A percentile compares a stretch with the other conserved stretches of the same genome.
Evolutionary conservation across 1,140 invertebrate genomes (phyloP).

Genomic region (Camponotus floridanus): DNA sequence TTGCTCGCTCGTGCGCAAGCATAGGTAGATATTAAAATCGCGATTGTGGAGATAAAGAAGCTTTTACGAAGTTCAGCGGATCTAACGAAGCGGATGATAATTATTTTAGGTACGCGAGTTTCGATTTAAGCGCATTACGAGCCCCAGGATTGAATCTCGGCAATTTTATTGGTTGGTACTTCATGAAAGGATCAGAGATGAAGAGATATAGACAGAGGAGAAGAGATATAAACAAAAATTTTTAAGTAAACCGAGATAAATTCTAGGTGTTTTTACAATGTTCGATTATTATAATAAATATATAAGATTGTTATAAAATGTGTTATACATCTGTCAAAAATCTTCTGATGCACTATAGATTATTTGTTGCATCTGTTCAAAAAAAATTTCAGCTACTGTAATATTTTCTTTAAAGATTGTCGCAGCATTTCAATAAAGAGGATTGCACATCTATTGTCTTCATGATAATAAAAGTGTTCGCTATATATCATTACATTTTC

Average conservation of each 20-base stretch:
- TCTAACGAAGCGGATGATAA: conserved; percentile 52
- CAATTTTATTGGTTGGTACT: conserved; percentile 7
- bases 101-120: conserved; percentile 54
- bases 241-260: not conserved
- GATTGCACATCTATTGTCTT: not conserved
- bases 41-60: conserved; percentile 49
- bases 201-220: not conserved
- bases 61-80: conserved; percentile 41
- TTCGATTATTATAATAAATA: not conserved
- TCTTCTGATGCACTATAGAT: not conserved
- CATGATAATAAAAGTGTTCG: not conserved
- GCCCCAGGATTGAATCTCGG: conserved; percentile 3
- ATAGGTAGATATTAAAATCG: conserved; percentile 45
- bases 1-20: not conserved
- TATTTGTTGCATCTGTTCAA: not conserved
- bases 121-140: conserved; percentile 51
- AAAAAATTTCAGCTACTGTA: not conserved
- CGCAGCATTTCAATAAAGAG: not conserved
- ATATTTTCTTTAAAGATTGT: no score
- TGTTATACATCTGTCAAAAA: not conserved
- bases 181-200: conserved; percentile 22
- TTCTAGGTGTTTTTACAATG: no score
- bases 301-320: not conserved
- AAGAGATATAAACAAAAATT: conserved; percentile 25
- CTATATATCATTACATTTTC: not conserved